Evolutionary conservation across 2,113 vertebrate genomes (phyloP).

Genomic region (Lethenteron reissneri): DNA sequence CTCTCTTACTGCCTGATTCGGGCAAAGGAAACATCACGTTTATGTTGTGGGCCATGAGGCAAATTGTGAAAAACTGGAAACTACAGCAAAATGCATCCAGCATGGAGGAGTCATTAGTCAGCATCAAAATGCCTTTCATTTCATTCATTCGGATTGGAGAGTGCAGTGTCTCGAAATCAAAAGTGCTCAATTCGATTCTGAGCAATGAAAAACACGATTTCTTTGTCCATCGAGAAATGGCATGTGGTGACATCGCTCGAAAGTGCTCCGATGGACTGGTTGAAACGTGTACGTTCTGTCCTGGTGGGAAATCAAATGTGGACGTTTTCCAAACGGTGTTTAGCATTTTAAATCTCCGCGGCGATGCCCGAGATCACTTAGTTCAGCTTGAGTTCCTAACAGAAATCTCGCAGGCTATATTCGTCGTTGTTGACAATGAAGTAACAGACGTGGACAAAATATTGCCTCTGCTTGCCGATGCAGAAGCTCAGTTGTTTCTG

Average conservation of each 20-base stretch:
- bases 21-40: background rate
- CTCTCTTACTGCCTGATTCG: constrained; percentile 7
- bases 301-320: no score
- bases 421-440: background rate
- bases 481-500: no score
- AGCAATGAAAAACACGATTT: constrained; percentile 5
- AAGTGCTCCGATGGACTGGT: background rate
- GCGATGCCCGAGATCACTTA: background rate
- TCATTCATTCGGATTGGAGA: constrained; percentile 3
- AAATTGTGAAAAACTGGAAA: constrained; percentile 8
- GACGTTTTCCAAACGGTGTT: background rate
- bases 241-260: constrained; percentile 7
- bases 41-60: constrained; percentile 7
- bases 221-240: constrained; percentile 5
- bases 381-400: background rate
- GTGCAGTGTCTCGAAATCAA: background rate
- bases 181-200: background rate
- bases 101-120: constrained; percentile 4
- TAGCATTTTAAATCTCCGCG: background rate
- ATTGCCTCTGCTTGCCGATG: no score
- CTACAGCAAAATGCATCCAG: background rate
- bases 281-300: background rate
- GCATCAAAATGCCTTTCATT: background rate
- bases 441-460: no score
- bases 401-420: background rate